Evolutionary conservation across 2,113 vertebrate genomes (phyloP).

Genomic region (Gadus chalcogrammus): DNA sequence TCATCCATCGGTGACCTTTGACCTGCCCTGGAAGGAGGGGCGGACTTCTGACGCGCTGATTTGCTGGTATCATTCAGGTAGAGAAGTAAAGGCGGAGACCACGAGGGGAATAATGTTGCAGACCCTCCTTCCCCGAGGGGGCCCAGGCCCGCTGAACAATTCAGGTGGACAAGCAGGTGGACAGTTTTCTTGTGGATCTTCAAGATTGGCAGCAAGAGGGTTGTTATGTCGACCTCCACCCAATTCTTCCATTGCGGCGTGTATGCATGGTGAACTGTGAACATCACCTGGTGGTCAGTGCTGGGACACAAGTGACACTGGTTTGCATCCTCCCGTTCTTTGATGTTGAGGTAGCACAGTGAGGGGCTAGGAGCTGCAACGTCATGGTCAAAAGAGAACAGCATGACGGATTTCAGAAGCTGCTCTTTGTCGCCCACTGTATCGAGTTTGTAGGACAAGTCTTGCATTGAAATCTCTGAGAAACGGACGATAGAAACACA

Average conservation of each 20-base stretch:
- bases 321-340: constrained; percentile 50
- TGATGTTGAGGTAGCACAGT: constrained; percentile 72
- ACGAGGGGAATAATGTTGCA: constrained; percentile 49
- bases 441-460: constrained; percentile 85
- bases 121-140: constrained; percentile 10
- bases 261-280: constrained; percentile 61
- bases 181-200: constrained; percentile 71
- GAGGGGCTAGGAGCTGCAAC: constrained; percentile 54
- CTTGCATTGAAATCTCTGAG: constrained; percentile 73
- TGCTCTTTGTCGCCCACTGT: constrained; percentile 80
- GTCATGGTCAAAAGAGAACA: constrained; percentile 78
- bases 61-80: constrained; percentile 87
- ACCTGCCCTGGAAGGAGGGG: constrained; percentile 24
- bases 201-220: constrained; percentile 80
- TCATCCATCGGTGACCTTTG: background rate
- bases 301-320: constrained; percentile 62
- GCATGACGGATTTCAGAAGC: constrained; percentile 84
- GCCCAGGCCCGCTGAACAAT: constrained; percentile 67
- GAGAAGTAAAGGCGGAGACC: constrained; percentile 82
- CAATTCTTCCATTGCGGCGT: constrained; percentile 64
- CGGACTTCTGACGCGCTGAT: constrained; percentile 69
- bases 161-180: constrained; percentile 78
- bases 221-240: constrained; percentile 86
- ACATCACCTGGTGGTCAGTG: constrained; percentile 58
- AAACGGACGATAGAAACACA: constrained; percentile 29